Evolutionary conservation across 2,797 vertebrate species (phyloP).

Genomic region (Dipus sagitta): DNA sequence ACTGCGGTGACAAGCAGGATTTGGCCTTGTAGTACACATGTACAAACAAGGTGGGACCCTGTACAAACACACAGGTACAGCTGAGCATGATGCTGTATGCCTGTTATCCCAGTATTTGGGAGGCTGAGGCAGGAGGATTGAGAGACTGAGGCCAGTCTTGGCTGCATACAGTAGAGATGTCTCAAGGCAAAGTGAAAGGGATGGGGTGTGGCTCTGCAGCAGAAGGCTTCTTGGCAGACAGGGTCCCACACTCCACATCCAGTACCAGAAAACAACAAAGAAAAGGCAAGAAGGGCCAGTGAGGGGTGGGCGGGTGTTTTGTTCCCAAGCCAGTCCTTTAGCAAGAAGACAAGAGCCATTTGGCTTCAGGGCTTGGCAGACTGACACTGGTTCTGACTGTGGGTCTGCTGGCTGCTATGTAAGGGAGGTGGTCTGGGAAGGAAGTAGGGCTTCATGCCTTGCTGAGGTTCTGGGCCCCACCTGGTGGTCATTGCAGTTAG

Average conservation of each 20-base stretch:
- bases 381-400: background rate
- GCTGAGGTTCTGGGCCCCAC: constrained; percentile 80
- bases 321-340: no score
- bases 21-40: no score
- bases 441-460: background rate
- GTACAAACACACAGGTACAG: background rate
- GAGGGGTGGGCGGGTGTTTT: background rate
- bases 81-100: no score
- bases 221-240: background rate
- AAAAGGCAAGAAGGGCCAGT: no score
- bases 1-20: no score
- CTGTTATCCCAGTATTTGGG: background rate
- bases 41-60: no score
- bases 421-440: background rate
- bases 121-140: background rate
- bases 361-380: no score
- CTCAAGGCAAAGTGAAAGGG: background rate
- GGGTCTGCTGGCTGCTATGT: background rate
- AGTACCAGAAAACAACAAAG: background rate
- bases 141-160: background rate
- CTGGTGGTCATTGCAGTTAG: constrained; percentile 92
- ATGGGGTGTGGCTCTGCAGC: background rate
- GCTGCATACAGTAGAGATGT: background rate
- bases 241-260: background rate
- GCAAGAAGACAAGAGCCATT: no score